Evolutionary conservation across 2,797 vertebrate species (phyloP).

Genomic region (Takifugu ocellatus): DNA sequence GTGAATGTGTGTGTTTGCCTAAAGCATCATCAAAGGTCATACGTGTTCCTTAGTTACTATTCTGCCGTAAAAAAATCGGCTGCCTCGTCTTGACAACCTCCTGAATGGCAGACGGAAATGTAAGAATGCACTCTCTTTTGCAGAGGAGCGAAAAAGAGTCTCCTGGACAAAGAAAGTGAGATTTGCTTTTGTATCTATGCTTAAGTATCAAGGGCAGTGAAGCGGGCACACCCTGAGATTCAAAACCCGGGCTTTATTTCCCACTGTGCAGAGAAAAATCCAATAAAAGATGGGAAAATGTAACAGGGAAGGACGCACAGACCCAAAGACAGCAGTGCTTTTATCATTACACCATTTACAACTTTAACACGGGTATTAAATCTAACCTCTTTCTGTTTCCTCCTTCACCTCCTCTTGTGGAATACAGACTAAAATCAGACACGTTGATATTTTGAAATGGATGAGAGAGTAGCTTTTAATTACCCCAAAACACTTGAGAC

Average conservation of each 20-base stretch:
- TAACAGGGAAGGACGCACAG: background rate
- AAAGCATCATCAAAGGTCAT: conserved; percentile 34
- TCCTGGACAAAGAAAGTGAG: conserved; percentile 23
- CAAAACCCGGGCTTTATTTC: conserved; percentile 25
- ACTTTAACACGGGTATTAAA: no score
- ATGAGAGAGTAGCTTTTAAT: no score
- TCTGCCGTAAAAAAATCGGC: conserved; percentile 18
- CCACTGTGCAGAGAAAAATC: conserved; percentile 17
- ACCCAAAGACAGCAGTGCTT: no score
- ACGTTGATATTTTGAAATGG: no score
- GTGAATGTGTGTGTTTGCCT: conserved; percentile 14
- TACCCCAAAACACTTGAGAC: no score
- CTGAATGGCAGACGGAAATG: conserved; percentile 12
- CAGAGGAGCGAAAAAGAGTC: conserved; percentile 12
- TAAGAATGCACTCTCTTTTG: conserved; percentile 33
- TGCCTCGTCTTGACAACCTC: conserved; percentile 34
- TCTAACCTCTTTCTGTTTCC: no score
- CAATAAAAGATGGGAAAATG: conserved; percentile 10
- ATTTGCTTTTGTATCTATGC: conserved; percentile 36
- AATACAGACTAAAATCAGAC: no score
- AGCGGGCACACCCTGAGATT: conserved; percentile 42
- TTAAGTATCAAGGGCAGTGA: conserved; percentile 16
- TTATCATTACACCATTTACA: no score
- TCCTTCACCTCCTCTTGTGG: no score
- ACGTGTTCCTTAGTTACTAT: conserved; percentile 27